Percentiles rank a stretch among this genome's conserved stretches.
phyloP scores from a whole-genome alignment of 2,888 invertebrate genomes.

The Adela reaumurella region DNA sequence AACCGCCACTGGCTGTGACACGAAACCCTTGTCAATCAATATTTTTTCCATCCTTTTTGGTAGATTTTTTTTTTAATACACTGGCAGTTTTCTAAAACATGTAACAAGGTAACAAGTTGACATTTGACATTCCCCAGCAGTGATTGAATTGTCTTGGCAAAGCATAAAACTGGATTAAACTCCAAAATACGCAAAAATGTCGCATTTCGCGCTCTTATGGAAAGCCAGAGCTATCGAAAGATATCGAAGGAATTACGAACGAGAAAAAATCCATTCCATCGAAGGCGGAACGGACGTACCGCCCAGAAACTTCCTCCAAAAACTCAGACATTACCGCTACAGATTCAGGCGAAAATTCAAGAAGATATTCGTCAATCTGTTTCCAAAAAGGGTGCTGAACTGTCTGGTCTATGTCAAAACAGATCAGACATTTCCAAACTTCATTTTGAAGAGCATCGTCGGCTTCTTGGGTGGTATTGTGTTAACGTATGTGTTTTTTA shows the following conservation, averaged over 20 bases:
- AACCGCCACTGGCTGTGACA: too few relatives aligned
- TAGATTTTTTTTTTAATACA: too few relatives aligned
- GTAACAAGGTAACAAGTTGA: too few relatives aligned
- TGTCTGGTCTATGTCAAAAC: constrained; percentile 28
- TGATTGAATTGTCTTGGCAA: too few relatives aligned
- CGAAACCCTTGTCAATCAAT: too few relatives aligned
- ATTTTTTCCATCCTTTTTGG: too few relatives aligned
- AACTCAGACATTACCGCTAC: constrained; percentile 41
- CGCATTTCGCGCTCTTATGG: constrained; percentile 53
- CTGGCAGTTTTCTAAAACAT: too few relatives aligned
- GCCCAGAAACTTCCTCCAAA: constrained; percentile 38
- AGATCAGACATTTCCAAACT: constrained; percentile 54
- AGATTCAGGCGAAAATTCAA: constrained; percentile 32
- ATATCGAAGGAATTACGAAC: constrained; percentile 41
- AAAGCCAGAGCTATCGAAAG: constrained; percentile 52
- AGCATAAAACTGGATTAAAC: too few relatives aligned
- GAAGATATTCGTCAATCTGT: constrained; percentile 22
- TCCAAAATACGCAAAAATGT: too few relatives aligned
- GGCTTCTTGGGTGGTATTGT: constrained; percentile 65
- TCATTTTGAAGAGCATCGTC: constrained; percentile 57
- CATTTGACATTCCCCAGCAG: too few relatives aligned
- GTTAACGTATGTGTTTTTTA: constrained; percentile 63
- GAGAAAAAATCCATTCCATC: constrained; percentile 57
- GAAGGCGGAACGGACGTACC: constrained; percentile 34
- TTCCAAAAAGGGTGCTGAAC: constrained; percentile 32